Conservation (phyloP, 1,140 invertebrate species). For the Drosophila triauraria region DNA sequence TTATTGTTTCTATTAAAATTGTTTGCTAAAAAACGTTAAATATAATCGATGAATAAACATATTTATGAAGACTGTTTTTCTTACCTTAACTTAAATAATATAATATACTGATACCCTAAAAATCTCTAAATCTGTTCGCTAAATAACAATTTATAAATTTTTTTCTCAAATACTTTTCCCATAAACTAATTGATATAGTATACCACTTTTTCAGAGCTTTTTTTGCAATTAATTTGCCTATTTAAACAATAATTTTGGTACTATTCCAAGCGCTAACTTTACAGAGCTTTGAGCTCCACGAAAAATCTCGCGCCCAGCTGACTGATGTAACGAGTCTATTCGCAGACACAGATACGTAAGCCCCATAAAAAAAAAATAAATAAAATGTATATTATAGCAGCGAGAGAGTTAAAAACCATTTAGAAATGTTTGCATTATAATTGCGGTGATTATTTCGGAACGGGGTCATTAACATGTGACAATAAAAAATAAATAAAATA, state of each 20-base stretch:
- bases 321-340: conserved; percentile 44
- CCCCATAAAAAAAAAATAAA: conserved; percentile 24
- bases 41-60: background rate
- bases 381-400: conserved; percentile 10
- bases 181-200: background rate
- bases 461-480: conserved; percentile 80
- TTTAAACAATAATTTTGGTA: conserved; percentile 13
- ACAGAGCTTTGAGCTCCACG: background rate
- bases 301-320: conserved; percentile 24
- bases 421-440: conserved; percentile 75
- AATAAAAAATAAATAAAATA: conserved; percentile 45
- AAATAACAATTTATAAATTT: background rate
- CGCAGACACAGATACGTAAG: conserved; percentile 18
- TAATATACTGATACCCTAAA: background rate
- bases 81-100: background rate
- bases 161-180: background rate
- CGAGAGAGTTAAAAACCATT: conserved; percentile 53
- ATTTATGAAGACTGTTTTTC: background rate
- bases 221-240: background rate
- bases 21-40: background rate
- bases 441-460: conserved; percentile 71
- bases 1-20: too few species aligned
- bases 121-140: background rate
- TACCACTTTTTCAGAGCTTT: background rate
- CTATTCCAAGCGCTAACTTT: conserved; percentile 11